These are phyloP conservation scores for Bacillus rossius DNA, from an alignment of 1,140 invertebrate genomes.

Conservation along the genomic window DNA sequence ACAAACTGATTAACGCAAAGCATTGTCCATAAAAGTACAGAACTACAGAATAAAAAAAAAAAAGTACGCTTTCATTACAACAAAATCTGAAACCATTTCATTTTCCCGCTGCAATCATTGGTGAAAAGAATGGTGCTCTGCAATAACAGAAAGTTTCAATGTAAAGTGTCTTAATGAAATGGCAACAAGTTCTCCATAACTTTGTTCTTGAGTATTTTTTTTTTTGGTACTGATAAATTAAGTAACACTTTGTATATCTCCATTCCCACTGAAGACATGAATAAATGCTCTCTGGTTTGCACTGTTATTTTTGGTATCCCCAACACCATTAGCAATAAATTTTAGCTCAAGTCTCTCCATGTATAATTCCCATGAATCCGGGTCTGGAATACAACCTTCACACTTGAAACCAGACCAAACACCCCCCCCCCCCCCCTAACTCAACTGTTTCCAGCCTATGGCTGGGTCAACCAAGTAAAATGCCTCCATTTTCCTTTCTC, in stretches of 20 bases:
- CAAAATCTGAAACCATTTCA: background rate
- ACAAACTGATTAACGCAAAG: background rate
- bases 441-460: too few species aligned
- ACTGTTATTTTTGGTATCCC: background rate
- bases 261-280: background rate
- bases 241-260: background rate
- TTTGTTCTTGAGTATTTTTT: background rate
- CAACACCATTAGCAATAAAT: background rate
- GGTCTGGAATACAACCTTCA: too few species aligned
- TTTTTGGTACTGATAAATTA: background rate
- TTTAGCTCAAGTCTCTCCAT: background rate
- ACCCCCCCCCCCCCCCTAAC: too few species aligned
- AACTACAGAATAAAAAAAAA: background rate
- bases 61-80: background rate
- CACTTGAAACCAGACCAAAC: too few species aligned
- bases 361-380: constrained; percentile 1
- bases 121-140: background rate
- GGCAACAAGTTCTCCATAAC: background rate
- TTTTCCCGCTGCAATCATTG: background rate
- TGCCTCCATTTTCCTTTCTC: too few species aligned
- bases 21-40: background rate
- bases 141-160: background rate
- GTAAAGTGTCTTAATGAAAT: background rate
- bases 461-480: too few species aligned
- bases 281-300: background rate